Evolutionary conservation across 2,113 vertebrate species (phyloP).

Genomic region (Crocuta crocuta): DNA sequence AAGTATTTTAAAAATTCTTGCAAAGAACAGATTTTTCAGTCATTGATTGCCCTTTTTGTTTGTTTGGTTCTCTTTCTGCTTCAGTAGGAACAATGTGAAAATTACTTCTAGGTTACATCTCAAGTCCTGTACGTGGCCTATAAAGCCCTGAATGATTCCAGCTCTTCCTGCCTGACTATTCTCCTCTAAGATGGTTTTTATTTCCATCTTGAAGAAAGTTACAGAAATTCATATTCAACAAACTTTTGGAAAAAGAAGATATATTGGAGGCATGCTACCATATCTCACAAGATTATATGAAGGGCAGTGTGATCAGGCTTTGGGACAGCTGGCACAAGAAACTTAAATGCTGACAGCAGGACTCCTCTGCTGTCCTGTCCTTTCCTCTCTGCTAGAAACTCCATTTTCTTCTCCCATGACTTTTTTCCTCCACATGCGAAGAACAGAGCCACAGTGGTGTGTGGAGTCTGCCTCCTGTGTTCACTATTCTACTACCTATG

Average conservation of each 20-base stretch:
- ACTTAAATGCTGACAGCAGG: not conserved
- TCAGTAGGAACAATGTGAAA: not conserved
- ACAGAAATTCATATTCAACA: not conserved
- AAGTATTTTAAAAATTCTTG: not conserved
- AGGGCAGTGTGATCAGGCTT: not conserved
- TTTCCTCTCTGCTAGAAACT: not conserved
- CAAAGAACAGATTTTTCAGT: not conserved
- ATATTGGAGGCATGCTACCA: not conserved
- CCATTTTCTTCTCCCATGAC: not conserved
- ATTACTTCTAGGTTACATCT: not conserved
- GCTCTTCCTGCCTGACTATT: not conserved
- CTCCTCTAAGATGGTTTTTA: conserved; percentile 19
- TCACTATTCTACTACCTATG: not conserved
- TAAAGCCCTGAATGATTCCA: not conserved
- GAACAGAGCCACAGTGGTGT: not conserved
- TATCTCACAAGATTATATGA: not conserved
- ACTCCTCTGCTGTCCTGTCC: not conserved
- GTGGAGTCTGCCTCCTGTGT: not conserved
- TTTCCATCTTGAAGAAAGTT: not conserved
- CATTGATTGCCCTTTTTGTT: not conserved
- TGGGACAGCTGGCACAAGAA: not conserved
- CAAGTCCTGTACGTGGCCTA: not conserved
- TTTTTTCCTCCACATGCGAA: not conserved
- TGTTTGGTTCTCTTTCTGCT: conserved; percentile 16
- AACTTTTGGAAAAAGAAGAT: not conserved